Base-by-base conservation (phyloP, 2,888 invertebrate genomes). In the Scaptodrosophila latifasciaeformis region DNA sequence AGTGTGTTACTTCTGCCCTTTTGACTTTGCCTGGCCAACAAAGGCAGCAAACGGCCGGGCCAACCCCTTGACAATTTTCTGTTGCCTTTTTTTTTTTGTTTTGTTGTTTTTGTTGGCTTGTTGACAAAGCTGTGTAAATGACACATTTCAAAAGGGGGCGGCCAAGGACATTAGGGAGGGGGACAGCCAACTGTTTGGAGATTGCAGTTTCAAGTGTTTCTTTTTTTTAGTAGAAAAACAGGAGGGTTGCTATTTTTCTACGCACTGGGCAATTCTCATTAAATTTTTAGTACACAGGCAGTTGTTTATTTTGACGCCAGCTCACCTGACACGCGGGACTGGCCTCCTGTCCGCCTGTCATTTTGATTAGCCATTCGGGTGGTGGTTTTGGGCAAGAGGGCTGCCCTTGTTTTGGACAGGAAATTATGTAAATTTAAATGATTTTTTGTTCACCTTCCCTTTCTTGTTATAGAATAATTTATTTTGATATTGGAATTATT, bases 381-480 rank as follows among this genome's bases (percentile, higher is more conserved):
- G 47, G 54, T 21, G 27, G 13, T 24, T 19, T 30, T 9, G 2
- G 6, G 13, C 27, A 40, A 42, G 46, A 42, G 45, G 52, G 49
- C 58, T 56, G 42, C 42, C 56, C 49, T 58, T 72, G 61, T 66
- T 47, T 58, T 67, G 68, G 49, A 70, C 68, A 67, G 74, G 75
- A 74, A 75, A 75, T 75, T 72, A 74, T 74, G 74, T 72, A 75
- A 70, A 74, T 75, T 72, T 67, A 68, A 70, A 75, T 72, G 58
- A 59, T 62, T 64, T 68, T 71, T 69, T 56, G n/a, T n/a, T n/a
- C n/a, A n/a, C n/a, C n/a, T n/a, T n/a, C n/a, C n/a, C n/a, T n/a
- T n/a, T n/a, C n/a, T n/a, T n/a, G n/a, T n/a, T n/a, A n/a, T n/a
- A n/a, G n/a, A n/a, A n/a, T n/a, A n/a, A n/a, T n/a, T n/a, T n/a